Conservation (phyloP, 2,113 vertebrate genomes). For the Chamaetylas fuelleborni region DNA sequence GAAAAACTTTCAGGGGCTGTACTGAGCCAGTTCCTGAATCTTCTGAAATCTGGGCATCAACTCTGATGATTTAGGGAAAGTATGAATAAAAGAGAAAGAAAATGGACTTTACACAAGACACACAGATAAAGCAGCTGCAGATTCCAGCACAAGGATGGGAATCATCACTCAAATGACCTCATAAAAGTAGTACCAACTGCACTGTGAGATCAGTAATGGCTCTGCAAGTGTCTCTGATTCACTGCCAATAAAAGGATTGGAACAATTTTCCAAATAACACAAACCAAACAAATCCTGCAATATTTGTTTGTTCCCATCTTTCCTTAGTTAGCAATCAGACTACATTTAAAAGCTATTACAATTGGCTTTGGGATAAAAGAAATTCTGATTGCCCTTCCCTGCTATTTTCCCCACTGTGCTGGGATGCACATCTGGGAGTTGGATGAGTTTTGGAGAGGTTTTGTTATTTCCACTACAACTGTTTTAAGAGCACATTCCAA, state of each 20-base stretch:
- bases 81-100: neutral
- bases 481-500: neutral
- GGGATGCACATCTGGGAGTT: neutral
- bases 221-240: neutral
- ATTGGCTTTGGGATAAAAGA: neutral
- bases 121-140: neutral
- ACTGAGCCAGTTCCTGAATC: neutral
- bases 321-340: constrained; percentile 6
- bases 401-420: neutral
- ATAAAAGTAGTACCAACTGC: neutral
- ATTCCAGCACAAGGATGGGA: neutral
- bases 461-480: neutral
- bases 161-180: neutral
- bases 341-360: neutral
- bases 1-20: neutral
- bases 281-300: neutral
- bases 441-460: neutral
- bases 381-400: neutral
- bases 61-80: neutral
- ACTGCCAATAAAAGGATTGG: neutral
- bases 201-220: neutral
- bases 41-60: neutral
- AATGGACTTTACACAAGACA: neutral
- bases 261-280: neutral
- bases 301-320: constrained; percentile 1